phyloP scores from a whole-genome alignment of 2,888 invertebrate species.

The Capitulum mitella region DNA sequence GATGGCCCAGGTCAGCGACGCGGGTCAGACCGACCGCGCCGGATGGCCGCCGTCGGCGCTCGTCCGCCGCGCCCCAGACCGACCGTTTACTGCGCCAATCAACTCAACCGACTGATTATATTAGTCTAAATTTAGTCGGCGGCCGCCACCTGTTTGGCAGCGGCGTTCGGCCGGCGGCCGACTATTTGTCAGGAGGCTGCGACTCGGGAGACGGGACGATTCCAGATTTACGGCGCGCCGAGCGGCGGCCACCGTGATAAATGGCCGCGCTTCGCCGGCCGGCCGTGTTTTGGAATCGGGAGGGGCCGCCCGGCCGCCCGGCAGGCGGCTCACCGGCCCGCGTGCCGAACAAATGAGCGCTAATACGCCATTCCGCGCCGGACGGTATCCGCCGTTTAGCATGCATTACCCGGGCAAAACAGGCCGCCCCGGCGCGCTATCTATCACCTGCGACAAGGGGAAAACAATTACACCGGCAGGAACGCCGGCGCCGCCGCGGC shows the following conservation, averaged over 20 bases:
- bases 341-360: slow-evolving; percentile 7
- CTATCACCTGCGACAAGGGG: slow-evolving; percentile 5
- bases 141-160: neutral
- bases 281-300: neutral
- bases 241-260: neutral
- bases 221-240: neutral
- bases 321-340: neutral
- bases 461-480: slow-evolving; percentile 12
- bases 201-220: neutral
- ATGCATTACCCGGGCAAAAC: slow-evolving; percentile 10
- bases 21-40: no score
- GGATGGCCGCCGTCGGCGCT: neutral
- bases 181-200: neutral
- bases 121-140: neutral
- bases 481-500: neutral
- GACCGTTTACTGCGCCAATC: slow-evolving; percentile 8
- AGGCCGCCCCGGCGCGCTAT: neutral
- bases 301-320: neutral
- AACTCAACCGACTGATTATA: slow-evolving; percentile 1
- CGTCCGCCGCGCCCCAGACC: neutral
- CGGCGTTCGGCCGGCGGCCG: neutral
- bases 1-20: no score
- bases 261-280: neutral
- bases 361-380: neutral
- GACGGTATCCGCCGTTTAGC: neutral